phyloP scores from a whole-genome alignment of 2,888 invertebrate genomes.

The Drosophila demipolita region DNA sequence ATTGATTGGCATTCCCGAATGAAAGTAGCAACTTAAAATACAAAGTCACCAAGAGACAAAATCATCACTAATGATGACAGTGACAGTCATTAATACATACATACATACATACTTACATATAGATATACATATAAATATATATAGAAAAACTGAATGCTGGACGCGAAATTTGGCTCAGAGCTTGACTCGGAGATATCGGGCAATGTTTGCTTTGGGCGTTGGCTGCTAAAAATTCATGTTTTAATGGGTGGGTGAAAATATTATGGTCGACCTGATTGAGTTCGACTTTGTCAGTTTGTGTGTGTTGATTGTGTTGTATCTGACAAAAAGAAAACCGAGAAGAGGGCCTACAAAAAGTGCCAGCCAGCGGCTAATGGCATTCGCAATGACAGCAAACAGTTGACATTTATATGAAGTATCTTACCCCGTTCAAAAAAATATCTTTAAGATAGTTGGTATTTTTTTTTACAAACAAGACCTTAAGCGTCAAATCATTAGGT shows the following conservation, averaged over 20 bases:
- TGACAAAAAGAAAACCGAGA: slow-evolving; percentile 3
- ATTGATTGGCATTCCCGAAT: slow-evolving; percentile 31
- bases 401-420: background rate
- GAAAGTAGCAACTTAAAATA: slow-evolving; percentile 29
- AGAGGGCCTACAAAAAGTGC: slow-evolving; percentile 1
- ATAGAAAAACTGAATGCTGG: slow-evolving; percentile 18
- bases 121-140: too few relatives aligned
- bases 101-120: background rate
- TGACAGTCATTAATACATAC: background rate
- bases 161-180: background rate
- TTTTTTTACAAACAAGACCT: background rate
- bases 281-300: background rate
- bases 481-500: background rate
- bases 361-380: slow-evolving; percentile 14
- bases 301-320: slow-evolving; percentile 29
- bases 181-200: slow-evolving; percentile 4
- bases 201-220: slow-evolving; percentile 27
- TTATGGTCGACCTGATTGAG: slow-evolving; percentile 17
- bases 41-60: background rate
- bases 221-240: slow-evolving; percentile 26
- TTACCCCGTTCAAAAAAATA: background rate
- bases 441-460: background rate
- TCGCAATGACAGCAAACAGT: slow-evolving; percentile 16
- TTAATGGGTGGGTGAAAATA: slow-evolving; percentile 29
- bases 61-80: slow-evolving; percentile 9